Evolutionary conservation across 2,888 invertebrate genomes (phyloP).

Genomic region (Hoplodrina blanda): DNA sequence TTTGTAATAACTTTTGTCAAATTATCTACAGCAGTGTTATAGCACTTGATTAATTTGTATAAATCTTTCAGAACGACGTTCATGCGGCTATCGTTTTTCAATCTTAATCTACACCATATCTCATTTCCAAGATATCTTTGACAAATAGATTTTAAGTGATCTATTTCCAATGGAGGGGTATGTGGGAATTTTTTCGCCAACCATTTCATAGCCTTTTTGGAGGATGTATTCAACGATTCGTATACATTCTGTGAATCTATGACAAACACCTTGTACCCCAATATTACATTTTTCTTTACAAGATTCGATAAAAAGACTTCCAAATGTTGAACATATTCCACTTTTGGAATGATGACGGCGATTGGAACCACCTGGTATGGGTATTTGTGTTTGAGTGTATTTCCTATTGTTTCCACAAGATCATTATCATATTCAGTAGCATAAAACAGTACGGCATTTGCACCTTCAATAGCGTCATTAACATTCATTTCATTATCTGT

Average conservation of each 20-base stretch:
- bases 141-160: slow-evolving; percentile 90
- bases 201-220: slow-evolving; percentile 86
- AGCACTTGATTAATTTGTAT: slow-evolving; percentile 91
- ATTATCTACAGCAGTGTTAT: slow-evolving; percentile 92
- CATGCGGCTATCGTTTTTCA: slow-evolving; percentile 80
- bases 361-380: slow-evolving; percentile 84
- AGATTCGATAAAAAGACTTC: slow-evolving; percentile 72
- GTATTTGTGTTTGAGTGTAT: slow-evolving; percentile 78
- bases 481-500: slow-evolving; percentile 68
- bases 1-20: slow-evolving; percentile 91
- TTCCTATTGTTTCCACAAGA: slow-evolving; percentile 74
- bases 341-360: slow-evolving; percentile 79
- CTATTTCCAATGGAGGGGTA: slow-evolving; percentile 90
- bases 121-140: slow-evolving; percentile 91
- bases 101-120: slow-evolving; percentile 91
- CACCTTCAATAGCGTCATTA: slow-evolving; percentile 82
- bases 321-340: slow-evolving; percentile 67
- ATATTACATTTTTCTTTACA: slow-evolving; percentile 77
- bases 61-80: slow-evolving; percentile 88
- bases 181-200: slow-evolving; percentile 87
- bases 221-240: slow-evolving; percentile 74
- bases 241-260: slow-evolving; percentile 75
- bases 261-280: slow-evolving; percentile 79
- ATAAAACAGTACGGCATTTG: slow-evolving; percentile 84
- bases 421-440: slow-evolving; percentile 75